Conservation (phyloP, 1,140 invertebrate genomes). For the Pararge aegeria region DNA sequence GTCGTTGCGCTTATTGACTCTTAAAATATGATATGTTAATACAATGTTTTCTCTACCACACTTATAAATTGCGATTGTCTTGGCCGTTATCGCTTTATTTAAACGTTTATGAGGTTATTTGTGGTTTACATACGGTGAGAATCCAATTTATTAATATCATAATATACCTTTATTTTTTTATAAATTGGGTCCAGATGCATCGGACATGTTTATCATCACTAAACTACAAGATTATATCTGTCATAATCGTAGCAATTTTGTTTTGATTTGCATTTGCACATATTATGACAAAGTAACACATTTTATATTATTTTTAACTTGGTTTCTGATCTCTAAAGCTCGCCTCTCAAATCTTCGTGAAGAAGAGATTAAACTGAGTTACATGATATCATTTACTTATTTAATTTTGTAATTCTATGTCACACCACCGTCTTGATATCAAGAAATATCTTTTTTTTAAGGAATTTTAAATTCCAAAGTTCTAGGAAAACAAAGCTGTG, state of each 20-base stretch:
- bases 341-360: no score
- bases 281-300: not conserved
- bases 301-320: not conserved
- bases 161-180: not conserved
- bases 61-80: constrained; percentile 51
- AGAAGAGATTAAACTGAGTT: no score
- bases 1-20: constrained; percentile 76
- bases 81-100: constrained; percentile 35
- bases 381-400: no score
- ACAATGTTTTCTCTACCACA: constrained; percentile 59
- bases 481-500: no score
- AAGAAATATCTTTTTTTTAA: no score
- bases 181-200: not conserved
- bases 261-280: not conserved
- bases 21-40: constrained; percentile 64
- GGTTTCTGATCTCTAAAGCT: not conserved
- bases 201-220: constrained; percentile 1
- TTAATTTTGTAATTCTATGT: no score
- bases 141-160: not conserved
- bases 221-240: not conserved
- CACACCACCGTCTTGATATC: no score
- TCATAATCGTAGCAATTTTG: not conserved
- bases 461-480: no score
- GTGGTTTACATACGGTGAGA: not conserved
- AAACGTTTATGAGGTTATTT: constrained; percentile 15